Conservation (phyloP, 2,113 vertebrate species). For the Entelurus aequoreus region DNA sequence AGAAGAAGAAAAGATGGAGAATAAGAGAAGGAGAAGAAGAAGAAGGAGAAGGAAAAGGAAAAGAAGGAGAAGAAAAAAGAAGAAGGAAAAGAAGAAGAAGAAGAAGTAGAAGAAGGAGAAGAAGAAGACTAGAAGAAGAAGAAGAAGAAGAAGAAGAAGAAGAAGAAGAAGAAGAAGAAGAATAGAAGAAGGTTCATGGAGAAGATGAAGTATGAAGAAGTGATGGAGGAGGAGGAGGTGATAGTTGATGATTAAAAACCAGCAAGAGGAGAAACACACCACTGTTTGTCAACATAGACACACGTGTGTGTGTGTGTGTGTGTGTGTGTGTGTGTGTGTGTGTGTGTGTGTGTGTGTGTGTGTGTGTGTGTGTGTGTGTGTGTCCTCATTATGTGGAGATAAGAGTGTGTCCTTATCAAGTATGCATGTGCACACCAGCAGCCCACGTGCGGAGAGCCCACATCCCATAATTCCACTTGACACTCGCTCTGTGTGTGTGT, state of each 20-base stretch:
- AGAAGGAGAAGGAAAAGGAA: no score
- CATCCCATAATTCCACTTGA: constrained; percentile 46
- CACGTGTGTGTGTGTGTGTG: constrained; percentile 40
- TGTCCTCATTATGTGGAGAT: constrained; percentile 66
- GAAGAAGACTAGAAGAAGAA: no score
- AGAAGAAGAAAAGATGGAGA: no score
- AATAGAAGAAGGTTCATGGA: background rate
- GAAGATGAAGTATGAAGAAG: constrained; percentile 1
- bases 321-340: constrained; percentile 39
- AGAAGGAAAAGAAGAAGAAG: no score
- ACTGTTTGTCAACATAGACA: constrained; percentile 65
- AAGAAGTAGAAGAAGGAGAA: no score
- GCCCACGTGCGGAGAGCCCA: constrained; percentile 34
- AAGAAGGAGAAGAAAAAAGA: no score
- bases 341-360: constrained; percentile 37
- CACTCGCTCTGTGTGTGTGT: no score
- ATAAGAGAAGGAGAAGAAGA: no score
- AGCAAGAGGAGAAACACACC: constrained; percentile 58
- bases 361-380: constrained; percentile 58
- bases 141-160: no score
- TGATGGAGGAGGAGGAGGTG: constrained; percentile 13
- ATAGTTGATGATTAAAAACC: constrained; percentile 62
- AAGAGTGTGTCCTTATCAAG: constrained; percentile 62
- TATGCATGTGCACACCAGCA: constrained; percentile 44
- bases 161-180: no score